Evolutionary conservation across 2,113 vertebrate species (phyloP), one percentile per base, ranked within the genome.

Genomic region (Numida meleagris): DNA sequence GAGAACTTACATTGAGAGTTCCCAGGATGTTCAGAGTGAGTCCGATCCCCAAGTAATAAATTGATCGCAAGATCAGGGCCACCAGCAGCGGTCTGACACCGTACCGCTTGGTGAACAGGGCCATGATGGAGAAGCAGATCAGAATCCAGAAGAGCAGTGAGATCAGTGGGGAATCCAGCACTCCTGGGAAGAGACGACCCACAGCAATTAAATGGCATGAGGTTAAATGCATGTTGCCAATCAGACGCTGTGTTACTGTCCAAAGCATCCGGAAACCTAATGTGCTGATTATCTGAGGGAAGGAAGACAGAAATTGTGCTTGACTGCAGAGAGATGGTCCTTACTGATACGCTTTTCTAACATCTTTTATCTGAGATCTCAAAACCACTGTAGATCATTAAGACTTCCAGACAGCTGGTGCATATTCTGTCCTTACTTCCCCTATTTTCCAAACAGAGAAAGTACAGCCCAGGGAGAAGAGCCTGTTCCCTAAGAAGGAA

Each of bases 1-100:
- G 15, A 10, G 68, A n/a, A 97, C 98, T 98, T 95, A 98, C 98
- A 4, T 98, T 98, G 95, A 98, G 97, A 2, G 98, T 97, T 0
- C 99, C 99, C 75, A 99, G 98, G 90, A 99, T 97, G 89, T 99
- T 98, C 62, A 99, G 98, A 0, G 99, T 99, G 96, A 99, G 99
- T 8, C 99, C 99, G 6, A 99, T 99, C 94, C 99, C 99, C 14
- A 99, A 75, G 96, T 99, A 99, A 95, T 99, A 99, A 83, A 99
- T 99, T 45, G 98, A 99, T 12, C 99, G 97, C 76, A 99, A 93
- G 88, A 99, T 99, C 79, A 99, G 98, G 0, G 99, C 99, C 66
- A 99, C 92, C 1, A 99, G 99, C 84, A 99, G 97, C 1, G 99
- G 98, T n/a, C 99, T 97, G 82, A 99, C 89, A 4, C 99, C 99